Conservation (phyloP, 2,888 invertebrate genomes). For the Melanostoma scalare region DNA sequence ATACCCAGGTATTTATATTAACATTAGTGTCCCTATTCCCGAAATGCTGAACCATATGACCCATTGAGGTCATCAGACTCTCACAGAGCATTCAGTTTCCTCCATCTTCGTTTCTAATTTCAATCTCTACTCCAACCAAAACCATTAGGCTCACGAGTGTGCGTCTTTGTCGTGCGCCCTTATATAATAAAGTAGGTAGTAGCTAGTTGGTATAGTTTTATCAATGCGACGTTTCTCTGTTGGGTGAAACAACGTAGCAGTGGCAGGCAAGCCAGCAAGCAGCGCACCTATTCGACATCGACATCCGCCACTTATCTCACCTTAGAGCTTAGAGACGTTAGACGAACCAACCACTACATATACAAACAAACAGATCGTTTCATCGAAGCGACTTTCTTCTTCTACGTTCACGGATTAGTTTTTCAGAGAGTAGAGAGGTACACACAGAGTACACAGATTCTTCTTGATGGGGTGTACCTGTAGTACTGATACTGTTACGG, state of each 20-base stretch:
- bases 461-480: slow-evolving; percentile 38
- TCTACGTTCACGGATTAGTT: background rate
- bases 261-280: slow-evolving; percentile 24
- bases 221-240: slow-evolving; percentile 42
- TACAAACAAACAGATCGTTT: slow-evolving; percentile 18
- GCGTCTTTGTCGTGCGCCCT: slow-evolving; percentile 61
- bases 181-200: slow-evolving; percentile 19
- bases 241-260: slow-evolving; percentile 23
- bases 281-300: slow-evolving; percentile 51
- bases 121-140: slow-evolving; percentile 18
- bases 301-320: slow-evolving; percentile 71
- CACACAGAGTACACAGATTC: slow-evolving; percentile 42
- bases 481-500: background rate
- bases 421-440: slow-evolving; percentile 16
- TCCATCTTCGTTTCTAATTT: slow-evolving; percentile 47
- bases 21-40: background rate
- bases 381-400: slow-evolving; percentile 31
- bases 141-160: slow-evolving; percentile 29
- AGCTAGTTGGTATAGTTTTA: background rate
- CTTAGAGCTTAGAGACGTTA: slow-evolving; percentile 27
- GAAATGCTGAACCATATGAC: slow-evolving; percentile 55
- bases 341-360: slow-evolving; percentile 25
- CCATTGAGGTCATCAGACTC: slow-evolving; percentile 68
- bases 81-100: slow-evolving; percentile 33
- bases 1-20: background rate